Evolutionary conservation across 2,888 invertebrate genomes (phyloP).

Genomic region (Drosophila mulleri): DNA sequence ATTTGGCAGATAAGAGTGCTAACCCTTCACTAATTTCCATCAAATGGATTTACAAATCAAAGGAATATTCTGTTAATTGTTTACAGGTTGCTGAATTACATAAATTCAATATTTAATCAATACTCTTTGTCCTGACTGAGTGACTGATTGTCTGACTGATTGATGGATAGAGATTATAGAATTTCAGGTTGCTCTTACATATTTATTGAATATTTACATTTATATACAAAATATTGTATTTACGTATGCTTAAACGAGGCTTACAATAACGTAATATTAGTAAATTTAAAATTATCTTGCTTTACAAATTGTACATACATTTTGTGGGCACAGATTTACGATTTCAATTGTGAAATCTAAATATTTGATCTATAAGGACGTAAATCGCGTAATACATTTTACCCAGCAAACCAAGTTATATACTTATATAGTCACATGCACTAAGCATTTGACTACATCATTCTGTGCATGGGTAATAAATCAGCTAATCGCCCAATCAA

Average conservation of each 20-base stretch:
- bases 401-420: background rate
- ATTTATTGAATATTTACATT: too few species aligned
- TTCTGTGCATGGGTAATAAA: background rate
- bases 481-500: background rate
- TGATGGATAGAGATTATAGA: background rate
- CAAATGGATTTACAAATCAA: conserved; percentile 15
- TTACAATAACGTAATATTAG: too few species aligned
- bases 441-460: background rate
- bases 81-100: background rate
- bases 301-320: too few species aligned
- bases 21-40: conserved; percentile 12
- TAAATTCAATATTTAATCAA: background rate
- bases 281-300: too few species aligned
- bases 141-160: background rate
- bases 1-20: conserved; percentile 31
- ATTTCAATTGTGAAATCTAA: background rate
- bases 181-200: background rate
- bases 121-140: background rate
- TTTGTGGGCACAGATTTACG: too few species aligned
- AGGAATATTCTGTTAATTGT: background rate
- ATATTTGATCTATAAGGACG: background rate
- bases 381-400: too few species aligned
- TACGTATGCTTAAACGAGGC: too few species aligned
- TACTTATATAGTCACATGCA: background rate
- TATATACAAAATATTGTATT: too few species aligned